Conservation (phyloP, 2,797 vertebrate genomes). For the Gymnothorax reevesii region DNA sequence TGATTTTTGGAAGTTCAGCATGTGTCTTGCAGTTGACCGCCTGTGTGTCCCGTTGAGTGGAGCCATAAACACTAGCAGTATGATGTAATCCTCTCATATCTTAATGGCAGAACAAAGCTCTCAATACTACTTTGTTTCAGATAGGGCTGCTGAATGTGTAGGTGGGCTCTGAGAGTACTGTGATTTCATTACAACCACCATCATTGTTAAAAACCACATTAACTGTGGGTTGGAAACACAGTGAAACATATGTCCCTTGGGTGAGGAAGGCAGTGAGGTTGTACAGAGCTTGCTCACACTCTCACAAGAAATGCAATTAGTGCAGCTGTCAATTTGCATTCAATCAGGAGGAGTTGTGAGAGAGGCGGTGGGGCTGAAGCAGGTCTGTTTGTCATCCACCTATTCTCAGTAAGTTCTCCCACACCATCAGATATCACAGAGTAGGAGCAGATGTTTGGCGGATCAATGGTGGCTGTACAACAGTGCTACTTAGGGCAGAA, state of each 20-base stretch:
- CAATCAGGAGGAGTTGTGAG: background rate
- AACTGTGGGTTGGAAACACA: background rate
- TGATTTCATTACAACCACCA: background rate
- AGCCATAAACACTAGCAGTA: conserved; percentile 12
- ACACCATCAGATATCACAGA: background rate
- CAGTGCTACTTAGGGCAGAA: background rate
- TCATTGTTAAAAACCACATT: background rate
- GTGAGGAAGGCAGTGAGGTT: conserved; percentile 17
- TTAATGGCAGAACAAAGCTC: conserved; percentile 3
- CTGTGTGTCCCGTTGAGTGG: background rate
- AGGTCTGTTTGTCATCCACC: background rate
- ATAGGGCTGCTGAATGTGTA: conserved; percentile 4
- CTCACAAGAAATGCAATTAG: conserved; percentile 16
- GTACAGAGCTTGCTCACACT: conserved; percentile 25
- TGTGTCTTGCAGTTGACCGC: background rate
- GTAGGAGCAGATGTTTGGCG: background rate
- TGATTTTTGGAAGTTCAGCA: background rate
- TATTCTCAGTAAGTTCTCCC: background rate
- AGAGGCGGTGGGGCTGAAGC: background rate
- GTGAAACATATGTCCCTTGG: conserved; percentile 23
- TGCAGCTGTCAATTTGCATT: background rate
- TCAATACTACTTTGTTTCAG: background rate
- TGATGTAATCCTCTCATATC: conserved; percentile 25
- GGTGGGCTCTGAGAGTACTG: conserved; percentile 16
- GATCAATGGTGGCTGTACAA: background rate